Percentiles rank a stretch among this genome's conserved stretches.
Evolutionary conservation across 2,888 invertebrate genomes (phyloP).

Genomic region (Polyploca ridens): DNA sequence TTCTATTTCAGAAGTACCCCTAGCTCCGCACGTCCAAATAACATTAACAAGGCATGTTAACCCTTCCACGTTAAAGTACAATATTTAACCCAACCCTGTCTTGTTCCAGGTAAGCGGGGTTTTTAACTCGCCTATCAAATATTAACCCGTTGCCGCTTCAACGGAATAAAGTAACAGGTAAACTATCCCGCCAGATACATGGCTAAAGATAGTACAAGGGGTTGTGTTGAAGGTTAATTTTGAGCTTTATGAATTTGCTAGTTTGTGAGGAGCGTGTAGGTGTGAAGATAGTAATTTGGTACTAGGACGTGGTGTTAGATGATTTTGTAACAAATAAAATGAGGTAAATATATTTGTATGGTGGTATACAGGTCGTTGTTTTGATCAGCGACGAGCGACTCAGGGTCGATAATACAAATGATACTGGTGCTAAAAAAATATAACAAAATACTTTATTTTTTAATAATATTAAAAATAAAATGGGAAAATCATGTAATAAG

Average conservation of each 20-base stretch:
- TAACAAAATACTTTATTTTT: too few relatives aligned
- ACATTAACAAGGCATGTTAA: slow-evolving; percentile 8
- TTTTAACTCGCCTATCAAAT: slow-evolving; percentile 18
- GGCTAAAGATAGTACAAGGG: not conserved
- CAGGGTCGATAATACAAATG: too few relatives aligned
- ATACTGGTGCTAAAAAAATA: too few relatives aligned
- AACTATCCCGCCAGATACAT: not conserved
- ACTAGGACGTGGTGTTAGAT: not conserved
- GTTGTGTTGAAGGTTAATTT: not conserved
- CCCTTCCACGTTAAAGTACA: slow-evolving; percentile 6
- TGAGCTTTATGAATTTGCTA: not conserved
- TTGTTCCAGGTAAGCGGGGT: slow-evolving; percentile 1
- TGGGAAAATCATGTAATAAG: too few relatives aligned
- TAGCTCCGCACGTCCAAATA: not conserved
- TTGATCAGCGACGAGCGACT: too few relatives aligned
- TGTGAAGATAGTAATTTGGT: not conserved
- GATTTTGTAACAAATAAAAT: too few relatives aligned
- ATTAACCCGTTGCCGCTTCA: slow-evolving; percentile 10
- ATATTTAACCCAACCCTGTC: slow-evolving; percentile 12
- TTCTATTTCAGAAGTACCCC: not conserved
- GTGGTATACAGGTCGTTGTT: too few relatives aligned
- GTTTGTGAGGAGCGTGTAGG: not conserved
- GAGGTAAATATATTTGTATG: too few relatives aligned
- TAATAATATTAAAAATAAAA: too few relatives aligned
- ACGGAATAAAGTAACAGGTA: slow-evolving; percentile 9